A percentile compares a stretch with the other conserved stretches of the same genome.
Evolutionary conservation across 2,888 invertebrate genomes (phyloP).

Genomic region (Diaphora mendica): DNA sequence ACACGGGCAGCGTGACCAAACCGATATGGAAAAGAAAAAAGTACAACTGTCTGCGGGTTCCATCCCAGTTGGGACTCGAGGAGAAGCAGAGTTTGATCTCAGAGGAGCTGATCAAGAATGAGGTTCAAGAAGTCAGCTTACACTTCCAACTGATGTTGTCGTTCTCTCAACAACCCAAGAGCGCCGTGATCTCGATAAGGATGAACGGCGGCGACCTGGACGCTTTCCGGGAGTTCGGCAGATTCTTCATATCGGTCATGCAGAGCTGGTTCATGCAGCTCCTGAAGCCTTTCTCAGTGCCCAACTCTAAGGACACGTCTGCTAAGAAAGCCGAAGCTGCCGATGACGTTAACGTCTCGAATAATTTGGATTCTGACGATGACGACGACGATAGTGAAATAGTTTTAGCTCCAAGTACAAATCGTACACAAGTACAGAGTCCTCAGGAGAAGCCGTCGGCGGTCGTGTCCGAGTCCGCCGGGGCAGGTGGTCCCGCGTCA

Average conservation of each 20-base stretch:
- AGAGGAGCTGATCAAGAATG: conserved; percentile 58
- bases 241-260: conserved; percentile 60
- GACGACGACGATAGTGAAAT: conserved; percentile 35
- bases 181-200: conserved; percentile 48
- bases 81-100: conserved; percentile 65
- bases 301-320: conserved; percentile 44
- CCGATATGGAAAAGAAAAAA: conserved; percentile 69
- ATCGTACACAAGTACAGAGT: neutral
- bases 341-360: conserved; percentile 29
- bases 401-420: conserved; percentile 16
- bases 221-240: conserved; percentile 65
- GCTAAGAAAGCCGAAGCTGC: conserved; percentile 47
- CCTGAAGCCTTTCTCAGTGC: conserved; percentile 51
- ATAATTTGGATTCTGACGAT: conserved; percentile 33
- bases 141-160: conserved; percentile 60
- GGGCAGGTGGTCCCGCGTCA: neutral
- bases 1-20: conserved; percentile 52
- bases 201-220: conserved; percentile 55
- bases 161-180: conserved; percentile 52
- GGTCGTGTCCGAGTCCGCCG: neutral
- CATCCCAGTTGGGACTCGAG: conserved; percentile 45
- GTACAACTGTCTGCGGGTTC: conserved; percentile 48
- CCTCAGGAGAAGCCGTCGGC: neutral
- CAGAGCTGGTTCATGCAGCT: conserved; percentile 62
- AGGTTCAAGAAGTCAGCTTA: conserved; percentile 50